Percentiles rank a stretch among this genome's conserved stretches.
Conservation (phyloP, 2,113 vertebrate genomes). For the Elgaria multicarinata region DNA sequence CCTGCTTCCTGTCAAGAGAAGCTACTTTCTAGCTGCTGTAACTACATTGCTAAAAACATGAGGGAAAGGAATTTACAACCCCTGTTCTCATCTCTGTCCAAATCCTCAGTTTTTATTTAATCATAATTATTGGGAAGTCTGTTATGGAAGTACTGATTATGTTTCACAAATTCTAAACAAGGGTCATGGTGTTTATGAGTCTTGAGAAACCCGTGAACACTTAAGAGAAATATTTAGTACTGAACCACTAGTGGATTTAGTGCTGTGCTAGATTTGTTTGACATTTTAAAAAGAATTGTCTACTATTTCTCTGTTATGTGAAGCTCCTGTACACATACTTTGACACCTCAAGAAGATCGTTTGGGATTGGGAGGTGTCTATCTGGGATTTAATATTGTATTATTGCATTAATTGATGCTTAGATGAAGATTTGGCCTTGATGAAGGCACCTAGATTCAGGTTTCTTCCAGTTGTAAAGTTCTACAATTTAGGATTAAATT, state of each 20-base stretch:
- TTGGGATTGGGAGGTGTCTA: not conserved
- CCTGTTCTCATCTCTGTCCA: not conserved
- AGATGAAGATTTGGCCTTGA: not conserved
- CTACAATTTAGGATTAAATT: not conserved
- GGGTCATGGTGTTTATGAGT: not conserved
- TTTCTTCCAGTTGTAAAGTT: not conserved
- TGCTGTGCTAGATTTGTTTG: not conserved
- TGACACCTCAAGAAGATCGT: not conserved
- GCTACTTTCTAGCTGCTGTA: not conserved
- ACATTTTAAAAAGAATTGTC: not conserved
- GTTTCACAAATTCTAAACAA: conserved; percentile 9
- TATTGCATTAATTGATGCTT: not conserved
- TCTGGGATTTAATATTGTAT: not conserved
- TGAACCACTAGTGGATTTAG: not conserved
- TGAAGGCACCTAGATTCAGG: not conserved
- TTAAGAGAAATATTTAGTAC: not conserved
- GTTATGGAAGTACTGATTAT: not conserved
- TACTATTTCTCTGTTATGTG: not conserved
- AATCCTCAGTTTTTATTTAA: not conserved
- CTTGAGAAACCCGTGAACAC: not conserved
- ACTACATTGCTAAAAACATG: not conserved
- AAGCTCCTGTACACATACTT: not conserved
- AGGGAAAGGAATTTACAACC: not conserved
- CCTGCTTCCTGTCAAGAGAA: not conserved
- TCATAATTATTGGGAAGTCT: not conserved